These are phyloP conservation scores for Seriola aureovittata DNA, from an alignment of 2,113 vertebrate species.

Conservation along the genomic window DNA sequence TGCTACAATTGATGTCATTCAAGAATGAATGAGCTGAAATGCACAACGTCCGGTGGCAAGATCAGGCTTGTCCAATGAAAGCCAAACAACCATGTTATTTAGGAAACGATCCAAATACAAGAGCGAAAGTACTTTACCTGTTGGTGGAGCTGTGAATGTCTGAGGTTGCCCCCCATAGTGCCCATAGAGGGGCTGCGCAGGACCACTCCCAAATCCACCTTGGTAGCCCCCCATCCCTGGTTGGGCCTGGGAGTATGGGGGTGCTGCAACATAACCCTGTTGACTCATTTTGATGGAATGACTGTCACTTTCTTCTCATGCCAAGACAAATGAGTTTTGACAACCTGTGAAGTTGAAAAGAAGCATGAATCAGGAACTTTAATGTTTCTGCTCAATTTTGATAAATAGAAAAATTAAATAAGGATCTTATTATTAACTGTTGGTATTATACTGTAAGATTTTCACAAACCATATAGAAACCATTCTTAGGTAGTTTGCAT, in stretches of 20 bases:
- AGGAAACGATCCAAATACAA: neutral
- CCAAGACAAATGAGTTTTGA: constrained; percentile 59
- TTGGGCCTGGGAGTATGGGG: constrained; percentile 93
- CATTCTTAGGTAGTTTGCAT: neutral
- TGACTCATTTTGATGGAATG: constrained; percentile 90
- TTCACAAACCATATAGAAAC: neutral
- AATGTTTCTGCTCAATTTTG: neutral
- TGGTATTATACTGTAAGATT: too few species aligned
- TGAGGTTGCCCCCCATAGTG: constrained; percentile 87
- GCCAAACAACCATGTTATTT: neutral
- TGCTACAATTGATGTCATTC: neutral
- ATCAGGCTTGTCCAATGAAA: constrained; percentile 26
- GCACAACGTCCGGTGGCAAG: neutral
- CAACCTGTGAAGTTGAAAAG: constrained; percentile 44
- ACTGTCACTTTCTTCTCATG: constrained; percentile 78
- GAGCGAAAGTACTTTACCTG: constrained; percentile 82
- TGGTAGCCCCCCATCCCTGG: constrained; percentile 91
- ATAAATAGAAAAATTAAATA: neutral
- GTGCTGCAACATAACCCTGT: constrained; percentile 94
- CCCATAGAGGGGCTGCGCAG: constrained; percentile 86
- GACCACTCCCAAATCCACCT: constrained; percentile 83
- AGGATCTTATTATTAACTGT: too few species aligned
- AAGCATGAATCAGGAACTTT: neutral
- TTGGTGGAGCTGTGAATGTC: constrained; percentile 76
- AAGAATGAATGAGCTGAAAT: neutral